Percentiles rank a stretch among this genome's conserved stretches.
Evolutionary conservation across 2,888 invertebrate genomes (phyloP).

Genomic region (Hyles lineata): DNA sequence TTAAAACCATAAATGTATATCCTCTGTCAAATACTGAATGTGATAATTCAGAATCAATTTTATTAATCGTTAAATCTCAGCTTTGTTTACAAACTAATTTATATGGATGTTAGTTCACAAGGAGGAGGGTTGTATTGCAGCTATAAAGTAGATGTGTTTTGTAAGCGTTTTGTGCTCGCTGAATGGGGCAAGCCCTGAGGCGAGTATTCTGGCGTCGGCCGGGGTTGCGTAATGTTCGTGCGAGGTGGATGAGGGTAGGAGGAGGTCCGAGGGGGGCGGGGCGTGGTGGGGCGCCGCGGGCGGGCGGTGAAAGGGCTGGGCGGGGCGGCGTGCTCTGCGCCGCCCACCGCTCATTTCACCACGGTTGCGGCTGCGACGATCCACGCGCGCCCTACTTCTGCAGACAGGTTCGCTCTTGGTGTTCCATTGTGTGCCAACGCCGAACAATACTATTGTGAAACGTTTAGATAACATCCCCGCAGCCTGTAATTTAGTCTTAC

Average conservation of each 20-base stretch:
- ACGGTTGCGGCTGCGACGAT: slow-evolving; percentile 63
- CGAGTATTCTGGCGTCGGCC: slow-evolving; percentile 24
- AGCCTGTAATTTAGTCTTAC: slow-evolving; percentile 60
- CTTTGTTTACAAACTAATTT: background rate
- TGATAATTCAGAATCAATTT: background rate
- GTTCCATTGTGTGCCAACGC: slow-evolving; percentile 78
- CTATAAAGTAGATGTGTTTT: slow-evolving; percentile 49
- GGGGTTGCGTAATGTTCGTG: slow-evolving; percentile 68
- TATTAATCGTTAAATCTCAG: background rate
- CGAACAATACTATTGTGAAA: slow-evolving; percentile 81
- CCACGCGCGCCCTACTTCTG: slow-evolving; percentile 77
- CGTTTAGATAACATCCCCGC: slow-evolving; percentile 75
- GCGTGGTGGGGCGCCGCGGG: slow-evolving; percentile 71
- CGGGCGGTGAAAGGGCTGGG: slow-evolving; percentile 83
- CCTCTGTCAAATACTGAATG: background rate
- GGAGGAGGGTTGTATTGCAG: slow-evolving; percentile 45
- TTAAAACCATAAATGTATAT: background rate
- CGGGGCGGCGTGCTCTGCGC: slow-evolving; percentile 79
- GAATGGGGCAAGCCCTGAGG: slow-evolving; percentile 56
- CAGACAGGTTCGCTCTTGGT: slow-evolving; percentile 77
- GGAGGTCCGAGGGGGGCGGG: slow-evolving; percentile 51
- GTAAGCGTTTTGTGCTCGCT: slow-evolving; percentile 64
- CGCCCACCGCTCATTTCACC: slow-evolving; percentile 81
- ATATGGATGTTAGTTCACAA: background rate
- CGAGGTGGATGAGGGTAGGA: slow-evolving; percentile 72